phyloP scores from a whole-genome alignment of 2,797 vertebrate species.

The Percopsis omiscomaycus region DNA sequence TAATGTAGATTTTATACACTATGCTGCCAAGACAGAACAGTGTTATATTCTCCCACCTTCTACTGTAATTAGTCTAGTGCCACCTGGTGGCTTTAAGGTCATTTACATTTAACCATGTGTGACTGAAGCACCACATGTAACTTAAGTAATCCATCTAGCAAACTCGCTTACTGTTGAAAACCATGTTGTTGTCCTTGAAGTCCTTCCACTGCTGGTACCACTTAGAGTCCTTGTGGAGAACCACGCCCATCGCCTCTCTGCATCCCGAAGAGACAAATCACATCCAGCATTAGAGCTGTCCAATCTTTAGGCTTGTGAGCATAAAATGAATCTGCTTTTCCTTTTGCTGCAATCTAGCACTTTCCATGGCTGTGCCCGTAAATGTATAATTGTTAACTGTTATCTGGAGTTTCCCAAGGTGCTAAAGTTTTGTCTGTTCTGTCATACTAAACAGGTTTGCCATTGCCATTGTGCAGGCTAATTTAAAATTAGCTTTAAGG shows the following conservation, averaged over 20 bases:
- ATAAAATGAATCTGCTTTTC: too few relatives aligned
- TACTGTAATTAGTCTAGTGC: conserved; percentile 32
- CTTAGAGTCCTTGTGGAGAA: conserved; percentile 92
- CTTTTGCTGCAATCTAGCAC: too few relatives aligned
- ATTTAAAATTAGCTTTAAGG: too few relatives aligned
- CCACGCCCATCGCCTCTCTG: conserved; percentile 87
- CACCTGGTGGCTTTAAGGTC: conserved; percentile 51
- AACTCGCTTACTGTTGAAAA: conserved; percentile 86
- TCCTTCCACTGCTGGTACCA: conserved; percentile 96
- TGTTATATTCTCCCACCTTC: background rate
- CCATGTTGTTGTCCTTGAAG: conserved; percentile 91
- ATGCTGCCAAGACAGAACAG: background rate
- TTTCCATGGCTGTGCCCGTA: too few relatives aligned
- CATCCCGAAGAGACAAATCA: conserved; percentile 18
- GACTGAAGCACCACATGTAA: background rate
- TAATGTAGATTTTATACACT: background rate
- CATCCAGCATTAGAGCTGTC: background rate
- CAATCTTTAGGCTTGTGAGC: background rate
- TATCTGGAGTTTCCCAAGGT: too few relatives aligned
- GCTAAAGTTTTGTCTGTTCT: too few relatives aligned
- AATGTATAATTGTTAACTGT: too few relatives aligned
- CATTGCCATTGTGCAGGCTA: too few relatives aligned
- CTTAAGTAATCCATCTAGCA: background rate
- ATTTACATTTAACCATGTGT: conserved; percentile 3
- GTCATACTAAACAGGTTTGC: too few relatives aligned